Conservation (phyloP, 2,113 vertebrate species). For the Heteronetta atricapilla region DNA sequence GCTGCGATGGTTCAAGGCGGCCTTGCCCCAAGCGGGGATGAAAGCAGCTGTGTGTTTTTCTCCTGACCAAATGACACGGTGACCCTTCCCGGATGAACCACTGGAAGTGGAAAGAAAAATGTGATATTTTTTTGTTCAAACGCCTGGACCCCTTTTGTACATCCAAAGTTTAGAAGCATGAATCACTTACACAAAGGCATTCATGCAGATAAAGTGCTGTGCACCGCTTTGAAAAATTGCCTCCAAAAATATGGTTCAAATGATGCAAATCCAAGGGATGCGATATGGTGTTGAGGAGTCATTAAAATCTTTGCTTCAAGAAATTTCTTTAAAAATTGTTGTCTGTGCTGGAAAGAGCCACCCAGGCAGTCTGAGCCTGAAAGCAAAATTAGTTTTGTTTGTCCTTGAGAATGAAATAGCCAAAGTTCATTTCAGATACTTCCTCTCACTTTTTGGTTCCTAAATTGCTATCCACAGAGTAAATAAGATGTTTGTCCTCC, state of each 20-base stretch:
- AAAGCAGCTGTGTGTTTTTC: neutral
- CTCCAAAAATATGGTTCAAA: conserved; percentile 55
- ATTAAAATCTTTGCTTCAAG: conserved; percentile 1
- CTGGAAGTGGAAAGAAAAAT: neutral
- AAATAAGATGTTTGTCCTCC: neutral
- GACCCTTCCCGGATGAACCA: neutral
- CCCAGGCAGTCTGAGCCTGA: neutral
- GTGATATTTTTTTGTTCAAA: neutral
- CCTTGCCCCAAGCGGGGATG: neutral
- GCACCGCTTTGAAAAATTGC: conserved; percentile 55
- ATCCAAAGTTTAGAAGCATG: neutral
- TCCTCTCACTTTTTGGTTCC: neutral
- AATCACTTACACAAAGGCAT: conserved; percentile 12
- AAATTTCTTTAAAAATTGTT: conserved; percentile 36
- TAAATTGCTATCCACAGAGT: neutral
- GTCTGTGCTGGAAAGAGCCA: neutral
- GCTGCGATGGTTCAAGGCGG: neutral
- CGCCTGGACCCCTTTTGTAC: neutral
- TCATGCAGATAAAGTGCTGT: conserved; percentile 23
- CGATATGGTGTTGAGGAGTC: conserved; percentile 14
- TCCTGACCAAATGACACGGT: neutral
- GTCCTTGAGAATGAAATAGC: neutral
- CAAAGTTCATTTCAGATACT: neutral
- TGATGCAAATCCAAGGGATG: conserved; percentile 54
- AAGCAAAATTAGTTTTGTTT: conserved; percentile 22